Base-by-base conservation (phyloP, 1,140 invertebrate species). In the Hyposmocoma kahamanoa region DNA sequence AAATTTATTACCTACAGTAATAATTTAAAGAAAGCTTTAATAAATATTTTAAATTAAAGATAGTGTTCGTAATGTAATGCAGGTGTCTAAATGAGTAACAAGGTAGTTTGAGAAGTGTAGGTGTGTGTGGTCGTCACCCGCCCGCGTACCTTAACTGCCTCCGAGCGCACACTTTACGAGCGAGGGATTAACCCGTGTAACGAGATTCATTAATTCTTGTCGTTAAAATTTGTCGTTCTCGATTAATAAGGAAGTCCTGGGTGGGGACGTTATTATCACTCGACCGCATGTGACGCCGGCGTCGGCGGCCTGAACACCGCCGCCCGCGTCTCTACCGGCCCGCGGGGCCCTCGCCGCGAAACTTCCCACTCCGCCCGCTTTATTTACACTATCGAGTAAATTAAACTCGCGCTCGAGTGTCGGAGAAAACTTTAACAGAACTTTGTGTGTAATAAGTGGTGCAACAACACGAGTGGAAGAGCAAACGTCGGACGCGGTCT, bases 181-280 rank as follows among this genome's bases (percentile, higher is more conserved):
- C 79, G 68, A 66, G 74, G 79, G 84, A 87, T 87, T 87, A 87
- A 87, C 86, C 86, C 86, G 68, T 82, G 83, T 87, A 87, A 87
- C 83, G 84, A 87, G 86, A 87, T 84, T 86, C 84, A 87, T 87
- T 87, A 87, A 86, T 87, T 87, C 78, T 84, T 87, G 86, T 87
- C 84, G 86, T 87, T 87, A 87, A 87, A 87, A 87, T 87, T 87
- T 87, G 86, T 87, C 82, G 83, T 87, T 85, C 83, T 80, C 86
- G 77, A 87, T 87, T 87, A 87, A 87, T 87, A 87, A 87, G 83
- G 76, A 78, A 75, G 74, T 72, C 80, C 78, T 67, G 65, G 64
- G 62, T 59, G 71, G 64, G 66, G 60, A 81, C 71, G 75, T 84
- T 84, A 84, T 83, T 84, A 81, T 78, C 77, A 73, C 67, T 72